Percentiles rank a stretch among this genome's conserved stretches.
phyloP scores from a whole-genome alignment of 1,140 invertebrate genomes.

The Eumaeus atala region DNA sequence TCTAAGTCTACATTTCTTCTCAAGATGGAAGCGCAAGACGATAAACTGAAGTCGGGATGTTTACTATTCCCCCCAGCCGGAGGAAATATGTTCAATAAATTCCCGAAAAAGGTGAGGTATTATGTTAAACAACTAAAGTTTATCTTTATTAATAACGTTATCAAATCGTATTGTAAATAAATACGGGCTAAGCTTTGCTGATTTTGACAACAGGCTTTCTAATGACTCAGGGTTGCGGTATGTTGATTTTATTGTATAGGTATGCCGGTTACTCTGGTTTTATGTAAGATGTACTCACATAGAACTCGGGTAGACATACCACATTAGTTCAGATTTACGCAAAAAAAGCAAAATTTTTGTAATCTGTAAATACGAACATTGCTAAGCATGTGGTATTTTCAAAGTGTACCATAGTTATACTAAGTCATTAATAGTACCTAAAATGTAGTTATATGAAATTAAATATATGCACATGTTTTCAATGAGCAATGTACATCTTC shows the following conservation, averaged over 20 bases:
- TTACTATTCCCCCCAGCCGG: slow-evolving; percentile 81
- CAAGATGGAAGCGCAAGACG: slow-evolving; percentile 78
- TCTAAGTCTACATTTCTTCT: slow-evolving; percentile 6
- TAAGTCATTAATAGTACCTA: no score
- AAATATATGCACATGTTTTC: no score
- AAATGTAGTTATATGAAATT: no score
- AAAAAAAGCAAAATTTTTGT: no score
- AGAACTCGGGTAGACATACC: neutral
- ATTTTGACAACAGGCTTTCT: slow-evolving; percentile 28
- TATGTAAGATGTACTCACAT: neutral
- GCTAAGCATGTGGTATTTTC: no score
- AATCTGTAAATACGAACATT: no score
- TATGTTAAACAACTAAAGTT: no score
- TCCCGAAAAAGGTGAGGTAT: slow-evolving; percentile 72
- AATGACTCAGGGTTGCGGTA: slow-evolving; percentile 34
- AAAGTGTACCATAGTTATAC: no score
- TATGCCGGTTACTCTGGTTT: slow-evolving; percentile 4
- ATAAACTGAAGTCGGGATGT: slow-evolving; percentile 79
- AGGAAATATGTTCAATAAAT: slow-evolving; percentile 75
- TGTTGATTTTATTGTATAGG: slow-evolving; percentile 15
- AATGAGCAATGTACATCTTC: no score
- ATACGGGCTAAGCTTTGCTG: neutral
- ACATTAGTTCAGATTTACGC: no score
- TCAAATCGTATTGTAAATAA: no score
- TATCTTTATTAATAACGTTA: no score